Evolutionary conservation across 2,888 invertebrate species (phyloP), one percentile per base, ranked within the genome.

Genomic region (Gymnosoma rotundatum): DNA sequence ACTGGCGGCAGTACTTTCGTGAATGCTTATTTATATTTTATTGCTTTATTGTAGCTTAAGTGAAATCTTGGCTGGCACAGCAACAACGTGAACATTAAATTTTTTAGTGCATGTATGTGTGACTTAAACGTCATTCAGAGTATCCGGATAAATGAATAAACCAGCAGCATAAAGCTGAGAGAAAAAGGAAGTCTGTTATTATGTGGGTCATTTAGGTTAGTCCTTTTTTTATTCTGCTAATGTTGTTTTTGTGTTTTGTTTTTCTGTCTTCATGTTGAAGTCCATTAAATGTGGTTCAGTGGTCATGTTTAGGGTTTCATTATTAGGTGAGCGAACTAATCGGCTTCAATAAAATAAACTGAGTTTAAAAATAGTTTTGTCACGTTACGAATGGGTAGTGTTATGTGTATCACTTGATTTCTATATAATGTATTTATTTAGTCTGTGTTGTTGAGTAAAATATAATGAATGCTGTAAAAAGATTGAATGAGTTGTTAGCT

Each of bases 221-320:
- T 48, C 10, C 20, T 48, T 60, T 69, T 42, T 12, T 38, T n/a
- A 7, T 74, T n/a, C 8, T 54, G 25, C 54, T 60, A 36, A 58
- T 63, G 66, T 25, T 78, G 78, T 79, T 60, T 50, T 60, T 50
- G 48, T 48, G 20, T 66, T 75, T 50, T 60, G 45, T 67, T 18
- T 56, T 32, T 63, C 32, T 32, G 18, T 56, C 74, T 75, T 75
- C 75, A 67, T 80, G 70, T 72, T 82, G 81, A 54, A 76, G 82
- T 83, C 72, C 72, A 85, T 85, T 79, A 79, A 83, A 83, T 85
- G 82, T 52, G 79, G 85, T 82, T 79, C 79, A 79, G 75, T 85
- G 85, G 85, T 82, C 79, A 79, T 79, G 85, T 79, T 85, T 79
- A 76, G 79, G 79, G 81, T 78, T 75, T 78, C 78, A 74, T 81